These are phyloP conservation scores for Hydrophis major DNA, from an alignment of 2,797 vertebrate species.

Conservation along the genomic window DNA sequence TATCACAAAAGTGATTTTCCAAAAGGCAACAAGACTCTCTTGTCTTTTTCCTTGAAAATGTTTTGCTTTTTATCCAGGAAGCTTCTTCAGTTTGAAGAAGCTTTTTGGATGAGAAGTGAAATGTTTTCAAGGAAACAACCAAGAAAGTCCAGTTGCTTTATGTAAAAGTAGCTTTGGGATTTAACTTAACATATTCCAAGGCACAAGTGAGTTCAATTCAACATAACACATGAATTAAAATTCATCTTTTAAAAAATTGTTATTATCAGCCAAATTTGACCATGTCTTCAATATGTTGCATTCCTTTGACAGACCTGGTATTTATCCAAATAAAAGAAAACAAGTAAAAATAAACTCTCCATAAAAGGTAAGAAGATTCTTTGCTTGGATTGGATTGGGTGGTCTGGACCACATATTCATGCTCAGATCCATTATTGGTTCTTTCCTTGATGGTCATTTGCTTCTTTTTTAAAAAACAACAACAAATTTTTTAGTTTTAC, in stretches of 20 bases:
- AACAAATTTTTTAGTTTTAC: no score
- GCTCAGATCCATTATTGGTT: neutral
- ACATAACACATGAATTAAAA: neutral
- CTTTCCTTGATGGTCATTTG: neutral
- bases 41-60: neutral
- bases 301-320: neutral
- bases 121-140: neutral
- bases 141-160: neutral
- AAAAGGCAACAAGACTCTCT: neutral
- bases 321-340: neutral
- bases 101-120: neutral
- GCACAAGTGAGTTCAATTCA: neutral
- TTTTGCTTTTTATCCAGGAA: neutral
- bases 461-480: no score
- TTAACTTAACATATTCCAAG: neutral
- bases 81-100: neutral
- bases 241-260: neutral
- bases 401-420: neutral
- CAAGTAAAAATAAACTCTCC: neutral
- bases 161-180: neutral
- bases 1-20: neutral
- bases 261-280: neutral
- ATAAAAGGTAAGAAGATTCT: neutral
- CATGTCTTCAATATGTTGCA: neutral
- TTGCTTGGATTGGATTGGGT: neutral